Percentiles rank a stretch among this genome's conserved stretches.
These are phyloP conservation scores for Enteromius thamalakanensis DNA, from an alignment of 2,797 vertebrate genomes.

Conservation along the genomic window DNA sequence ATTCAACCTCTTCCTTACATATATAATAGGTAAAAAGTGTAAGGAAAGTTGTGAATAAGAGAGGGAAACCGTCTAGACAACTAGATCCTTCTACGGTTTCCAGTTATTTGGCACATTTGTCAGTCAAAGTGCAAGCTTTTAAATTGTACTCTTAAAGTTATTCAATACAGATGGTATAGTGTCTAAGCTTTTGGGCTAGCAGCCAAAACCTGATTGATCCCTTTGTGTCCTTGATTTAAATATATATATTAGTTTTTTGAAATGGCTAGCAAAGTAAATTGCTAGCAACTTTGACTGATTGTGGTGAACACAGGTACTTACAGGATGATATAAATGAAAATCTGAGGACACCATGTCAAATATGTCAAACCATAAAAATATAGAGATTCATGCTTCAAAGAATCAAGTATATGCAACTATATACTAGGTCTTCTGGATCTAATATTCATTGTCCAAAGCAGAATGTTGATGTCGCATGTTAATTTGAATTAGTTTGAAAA, in stretches of 20 bases:
- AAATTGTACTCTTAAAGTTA: not conserved
- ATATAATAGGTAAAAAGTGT: conserved; percentile 75
- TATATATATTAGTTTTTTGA: not conserved
- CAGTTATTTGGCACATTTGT: conserved; percentile 8
- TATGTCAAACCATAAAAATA: not conserved
- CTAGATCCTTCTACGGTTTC: not conserved
- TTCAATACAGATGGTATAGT: not conserved
- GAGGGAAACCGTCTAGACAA: not conserved
- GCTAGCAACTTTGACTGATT: not conserved
- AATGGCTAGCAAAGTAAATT: not conserved
- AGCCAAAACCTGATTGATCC: not conserved
- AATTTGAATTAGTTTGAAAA: no score
- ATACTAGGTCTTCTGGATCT: no score
- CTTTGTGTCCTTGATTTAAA: not conserved
- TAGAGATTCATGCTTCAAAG: not conserved
- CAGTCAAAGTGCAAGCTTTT: not conserved
- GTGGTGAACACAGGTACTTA: not conserved
- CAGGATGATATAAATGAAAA: not conserved
- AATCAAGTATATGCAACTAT: no score
- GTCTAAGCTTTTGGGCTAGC: not conserved
- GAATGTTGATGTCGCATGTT: no score
- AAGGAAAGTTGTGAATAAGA: conserved; percentile 66
- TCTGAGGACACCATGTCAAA: not conserved
- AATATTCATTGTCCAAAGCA: no score
- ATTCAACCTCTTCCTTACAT: conserved; percentile 47